phyloP scores from a whole-genome alignment of 2,888 invertebrate species.

The Chymomyza procnemis region DNA sequence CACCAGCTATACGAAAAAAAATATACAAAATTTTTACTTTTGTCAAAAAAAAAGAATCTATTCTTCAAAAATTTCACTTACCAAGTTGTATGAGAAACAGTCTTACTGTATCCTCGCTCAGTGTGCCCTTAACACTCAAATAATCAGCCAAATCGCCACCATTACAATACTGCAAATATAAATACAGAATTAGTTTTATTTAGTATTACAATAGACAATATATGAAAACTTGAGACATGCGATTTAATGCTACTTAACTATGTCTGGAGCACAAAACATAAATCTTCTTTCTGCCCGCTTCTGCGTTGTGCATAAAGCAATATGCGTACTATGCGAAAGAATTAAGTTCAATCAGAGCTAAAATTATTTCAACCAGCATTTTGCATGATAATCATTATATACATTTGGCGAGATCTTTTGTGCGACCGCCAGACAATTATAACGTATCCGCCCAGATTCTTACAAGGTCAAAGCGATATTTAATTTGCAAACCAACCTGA shows the following conservation, averaged over 20 bases:
- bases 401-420: constrained; percentile 25
- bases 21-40: constrained; percentile 1
- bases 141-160: constrained; percentile 99
- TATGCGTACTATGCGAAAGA: constrained; percentile 63
- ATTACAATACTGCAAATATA: constrained; percentile 93
- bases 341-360: constrained; percentile 62
- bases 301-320: constrained; percentile 34
- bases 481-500: constrained; percentile 31
- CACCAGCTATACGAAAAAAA: constrained; percentile 84
- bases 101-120: constrained; percentile 98
- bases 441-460: constrained; percentile 8
- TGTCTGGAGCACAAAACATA: constrained; percentile 5
- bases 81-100: constrained; percentile 95
- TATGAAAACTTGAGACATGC: neutral
- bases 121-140: constrained; percentile 92
- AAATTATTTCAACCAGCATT: neutral
- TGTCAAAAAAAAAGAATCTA: neutral
- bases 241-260: neutral
- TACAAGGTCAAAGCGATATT: constrained; percentile 54
- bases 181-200: neutral
- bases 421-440: constrained; percentile 34
- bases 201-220: neutral
- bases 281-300: neutral
- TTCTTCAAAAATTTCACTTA: constrained; percentile 75
- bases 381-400: neutral